Conservation (phyloP, 2,888 invertebrate genomes). For the Polydrusus cervinus region DNA sequence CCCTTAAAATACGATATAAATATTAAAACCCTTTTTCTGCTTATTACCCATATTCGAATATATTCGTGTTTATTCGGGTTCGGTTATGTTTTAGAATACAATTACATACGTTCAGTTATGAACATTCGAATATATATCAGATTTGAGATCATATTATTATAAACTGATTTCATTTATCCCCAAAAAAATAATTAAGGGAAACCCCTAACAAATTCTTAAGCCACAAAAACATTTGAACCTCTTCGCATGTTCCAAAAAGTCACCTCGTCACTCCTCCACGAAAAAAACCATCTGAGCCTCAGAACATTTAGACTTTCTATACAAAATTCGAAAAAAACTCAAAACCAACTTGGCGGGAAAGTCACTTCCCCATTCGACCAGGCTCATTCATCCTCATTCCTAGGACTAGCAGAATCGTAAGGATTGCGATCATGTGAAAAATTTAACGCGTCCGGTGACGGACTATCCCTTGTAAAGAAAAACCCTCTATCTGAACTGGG, state of each 20-base stretch:
- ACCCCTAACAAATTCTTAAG: background rate
- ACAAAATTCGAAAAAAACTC: constrained; percentile 32
- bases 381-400: constrained; percentile 87
- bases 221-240: constrained; percentile 4
- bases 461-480: constrained; percentile 80
- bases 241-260: constrained; percentile 24
- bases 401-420: constrained; percentile 79
- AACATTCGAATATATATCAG: no score
- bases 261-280: no score
- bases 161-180: no score
- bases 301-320: constrained; percentile 42
- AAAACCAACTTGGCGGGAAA: constrained; percentile 68
- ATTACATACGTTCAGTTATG: no score
- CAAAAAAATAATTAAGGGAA: no score
- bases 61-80: no score
- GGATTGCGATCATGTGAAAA: constrained; percentile 82
- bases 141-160: no score
- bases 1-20: no score
- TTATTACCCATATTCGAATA: no score
- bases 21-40: no score
- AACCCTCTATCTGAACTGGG: constrained; percentile 71
- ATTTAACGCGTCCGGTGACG: constrained; percentile 79
- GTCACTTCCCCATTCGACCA: constrained; percentile 73
- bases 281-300: constrained; percentile 5
- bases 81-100: no score